Evolutionary conservation across 2,888 invertebrate genomes (phyloP), one percentile per base, ranked within the genome.

Genomic region (Dione juno): DNA sequence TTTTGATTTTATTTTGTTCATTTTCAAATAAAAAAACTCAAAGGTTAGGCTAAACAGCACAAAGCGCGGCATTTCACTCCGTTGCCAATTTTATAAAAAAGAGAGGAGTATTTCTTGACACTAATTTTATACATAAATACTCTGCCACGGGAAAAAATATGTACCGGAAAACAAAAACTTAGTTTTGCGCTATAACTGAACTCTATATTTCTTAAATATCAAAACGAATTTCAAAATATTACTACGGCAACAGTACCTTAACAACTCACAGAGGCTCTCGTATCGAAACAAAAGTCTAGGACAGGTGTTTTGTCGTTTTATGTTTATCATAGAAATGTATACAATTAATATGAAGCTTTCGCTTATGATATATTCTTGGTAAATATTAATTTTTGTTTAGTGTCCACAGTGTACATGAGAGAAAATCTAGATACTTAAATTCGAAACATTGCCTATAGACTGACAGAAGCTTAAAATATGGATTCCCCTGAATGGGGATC

Each of bases 281-380:
- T 37, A 40, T 13, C 37, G 37, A 37, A 37, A 57, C 57, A 57
- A 57, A 37, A 16, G 16, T 37, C 37, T 7, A 40, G 19, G 57
- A 57, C 57, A 57, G 57, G 57, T 57, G 57, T 37, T 16, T 37
- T 37, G 11, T 57, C 16, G 37, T 54, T 54, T 54, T 3, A n/a
- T 54, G 35, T 57, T 16, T 37, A 37, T 57, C 37, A 37, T 57
- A 40, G 16, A 40, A 57, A n/a, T 37, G 16, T 57, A 57, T 37
- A 57, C 37, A 57, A 57, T 28, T 28, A 28, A 57, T 13, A 57
- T 11, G 10, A 57, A 57, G 57, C 57, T 57, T 57, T 57, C 57
- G 37, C 37, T 19, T 13, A 13, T 37, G 50, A 37, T 57, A 57
- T 57, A 40, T 57, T 57, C 6, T 40, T 19, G 16, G 11, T 57